A percentile compares a stretch with the other conserved stretches of the same genome.
phyloP scores from a whole-genome alignment of 2,113 vertebrate genomes.

The Alaudala cheleensis region DNA sequence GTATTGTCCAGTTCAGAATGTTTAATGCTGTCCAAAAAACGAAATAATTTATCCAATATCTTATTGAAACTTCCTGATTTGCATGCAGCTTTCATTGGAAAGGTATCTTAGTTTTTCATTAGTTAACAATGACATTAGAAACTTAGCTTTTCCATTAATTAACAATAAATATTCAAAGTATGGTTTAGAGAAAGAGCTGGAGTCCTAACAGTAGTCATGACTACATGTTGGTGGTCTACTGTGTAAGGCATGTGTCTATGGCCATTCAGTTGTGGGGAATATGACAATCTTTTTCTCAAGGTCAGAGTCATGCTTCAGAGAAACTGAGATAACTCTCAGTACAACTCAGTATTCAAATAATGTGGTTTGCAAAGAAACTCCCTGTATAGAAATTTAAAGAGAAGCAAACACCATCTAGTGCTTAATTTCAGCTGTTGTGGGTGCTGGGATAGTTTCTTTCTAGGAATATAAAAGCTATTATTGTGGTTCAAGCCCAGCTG shows the following conservation, averaged over 20 bases:
- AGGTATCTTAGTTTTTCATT: background rate
- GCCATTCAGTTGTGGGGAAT: background rate
- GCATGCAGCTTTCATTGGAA: background rate
- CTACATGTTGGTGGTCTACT: background rate
- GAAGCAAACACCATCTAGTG: background rate
- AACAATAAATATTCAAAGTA: background rate
- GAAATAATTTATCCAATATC: background rate
- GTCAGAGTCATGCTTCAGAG: background rate
- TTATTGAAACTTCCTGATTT: background rate
- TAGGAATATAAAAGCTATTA: background rate
- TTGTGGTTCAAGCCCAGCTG: background rate
- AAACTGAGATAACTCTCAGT: background rate
- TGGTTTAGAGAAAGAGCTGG: background rate
- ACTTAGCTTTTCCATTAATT: background rate
- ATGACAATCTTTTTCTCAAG: background rate
- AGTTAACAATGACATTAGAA: background rate
- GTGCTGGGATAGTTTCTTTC: background rate
- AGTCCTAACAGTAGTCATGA: background rate
- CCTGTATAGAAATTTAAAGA: background rate
- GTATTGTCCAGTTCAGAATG: background rate
- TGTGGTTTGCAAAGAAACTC: background rate
- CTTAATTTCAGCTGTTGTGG: background rate
- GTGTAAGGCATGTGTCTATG: background rate
- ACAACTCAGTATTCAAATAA: background rate
- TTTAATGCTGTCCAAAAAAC: background rate